These are phyloP conservation scores for Conopomorpha cramerella DNA, from an alignment of 1,140 invertebrate genomes.

Conservation along the genomic window DNA sequence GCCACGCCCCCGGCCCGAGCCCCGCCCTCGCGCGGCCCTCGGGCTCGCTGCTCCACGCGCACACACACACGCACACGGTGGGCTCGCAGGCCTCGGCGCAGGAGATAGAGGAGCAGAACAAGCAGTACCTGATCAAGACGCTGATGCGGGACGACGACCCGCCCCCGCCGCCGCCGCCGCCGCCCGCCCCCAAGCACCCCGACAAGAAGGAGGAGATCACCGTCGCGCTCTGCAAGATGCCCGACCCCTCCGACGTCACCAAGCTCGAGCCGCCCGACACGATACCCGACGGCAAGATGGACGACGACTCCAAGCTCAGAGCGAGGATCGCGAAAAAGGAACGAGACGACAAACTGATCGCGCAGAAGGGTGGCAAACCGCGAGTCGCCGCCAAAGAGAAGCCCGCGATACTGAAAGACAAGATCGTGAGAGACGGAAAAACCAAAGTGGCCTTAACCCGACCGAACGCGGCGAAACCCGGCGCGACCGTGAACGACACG, in stretches of 20 bases:
- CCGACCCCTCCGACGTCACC: neutral
- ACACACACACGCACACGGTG: conserved; percentile 34
- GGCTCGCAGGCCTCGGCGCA: conserved; percentile 40
- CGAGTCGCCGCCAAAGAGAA: conserved; percentile 39
- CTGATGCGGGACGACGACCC: conserved; percentile 48
- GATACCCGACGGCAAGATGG: conserved; percentile 14
- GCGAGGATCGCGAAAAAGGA: conserved; percentile 51
- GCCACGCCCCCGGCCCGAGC: neutral
- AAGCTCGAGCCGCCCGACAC: too few relatives aligned
- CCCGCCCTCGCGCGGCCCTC: neutral
- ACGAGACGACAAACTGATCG: conserved; percentile 29
- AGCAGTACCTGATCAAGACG: conserved; percentile 51
- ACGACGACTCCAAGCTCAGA: conserved; percentile 32
- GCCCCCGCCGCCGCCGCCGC: conserved; percentile 30
- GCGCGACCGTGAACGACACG: conserved; percentile 42
- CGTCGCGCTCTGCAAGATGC: conserved; percentile 39
- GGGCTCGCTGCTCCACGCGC: conserved; percentile 24
- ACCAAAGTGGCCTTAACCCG: conserved; percentile 42
- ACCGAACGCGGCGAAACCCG: conserved; percentile 24
- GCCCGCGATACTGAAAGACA: conserved; percentile 37
- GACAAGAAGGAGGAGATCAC: conserved; percentile 45
- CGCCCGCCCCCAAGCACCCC: conserved; percentile 31
- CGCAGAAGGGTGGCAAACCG: conserved; percentile 38
- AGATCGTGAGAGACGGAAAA: conserved; percentile 40
- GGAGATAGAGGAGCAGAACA: conserved; percentile 50